Evolutionary conservation across 1,140 invertebrate genomes (phyloP).

Genomic region (Luehdorfia chinensis): DNA sequence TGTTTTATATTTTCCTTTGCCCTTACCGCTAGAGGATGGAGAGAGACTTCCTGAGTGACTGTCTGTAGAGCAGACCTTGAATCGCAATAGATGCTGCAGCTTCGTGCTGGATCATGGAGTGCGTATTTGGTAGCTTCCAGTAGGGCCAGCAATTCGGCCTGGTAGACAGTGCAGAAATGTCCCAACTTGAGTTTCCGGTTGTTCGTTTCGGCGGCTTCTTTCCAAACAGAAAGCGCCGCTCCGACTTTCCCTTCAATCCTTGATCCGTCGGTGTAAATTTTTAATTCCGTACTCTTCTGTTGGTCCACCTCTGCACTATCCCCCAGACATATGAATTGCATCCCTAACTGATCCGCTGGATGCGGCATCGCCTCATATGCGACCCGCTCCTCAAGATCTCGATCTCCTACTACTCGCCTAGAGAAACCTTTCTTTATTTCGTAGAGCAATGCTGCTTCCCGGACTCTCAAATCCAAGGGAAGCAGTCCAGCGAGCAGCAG

Average conservation of each 20-base stretch:
- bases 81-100: too few relatives aligned
- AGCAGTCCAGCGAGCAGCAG: conserved; percentile 19
- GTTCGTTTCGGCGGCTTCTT: conserved; percentile 13
- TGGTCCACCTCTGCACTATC: conserved; percentile 8
- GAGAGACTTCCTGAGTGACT: too few relatives aligned
- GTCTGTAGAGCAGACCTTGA: too few relatives aligned
- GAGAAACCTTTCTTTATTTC: conserved; percentile 19
- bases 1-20: too few relatives aligned
- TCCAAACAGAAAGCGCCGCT: conserved; percentile 24
- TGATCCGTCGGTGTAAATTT: conserved; percentile 27
- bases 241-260: conserved; percentile 28
- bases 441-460: conserved; percentile 22
- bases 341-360: conserved; percentile 3
- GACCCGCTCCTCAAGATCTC: conserved; percentile 11
- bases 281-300: neutral
- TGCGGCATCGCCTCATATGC: neutral
- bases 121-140: neutral
- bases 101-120: neutral
- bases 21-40: too few relatives aligned
- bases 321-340: conserved; percentile 12
- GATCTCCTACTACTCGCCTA: conserved; percentile 10
- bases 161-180: conserved; percentile 29
- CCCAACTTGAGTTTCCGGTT: conserved; percentile 15
- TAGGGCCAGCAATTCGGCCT: conserved; percentile 28
- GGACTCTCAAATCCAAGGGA: conserved; percentile 21